phyloP scores from a whole-genome alignment of 1,140 invertebrate species.

The Capitella teleta region DNA sequence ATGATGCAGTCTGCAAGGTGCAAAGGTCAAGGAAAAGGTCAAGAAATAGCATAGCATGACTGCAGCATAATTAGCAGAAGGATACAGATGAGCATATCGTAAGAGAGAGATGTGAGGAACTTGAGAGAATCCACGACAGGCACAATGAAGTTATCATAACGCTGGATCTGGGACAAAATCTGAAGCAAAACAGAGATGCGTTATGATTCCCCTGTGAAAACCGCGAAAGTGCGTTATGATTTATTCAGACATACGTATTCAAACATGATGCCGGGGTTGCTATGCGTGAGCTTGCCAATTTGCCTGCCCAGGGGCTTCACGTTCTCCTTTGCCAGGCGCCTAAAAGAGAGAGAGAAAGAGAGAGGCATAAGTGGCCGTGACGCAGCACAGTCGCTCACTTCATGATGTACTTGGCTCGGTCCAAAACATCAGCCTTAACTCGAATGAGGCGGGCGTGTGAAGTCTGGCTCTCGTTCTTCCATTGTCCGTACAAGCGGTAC shows the following conservation, averaged over 20 bases:
- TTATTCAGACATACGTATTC: slow-evolving; percentile 65
- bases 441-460: slow-evolving; percentile 70
- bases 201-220: not conserved
- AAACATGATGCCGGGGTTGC: slow-evolving; percentile 85
- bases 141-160: slow-evolving; percentile 89
- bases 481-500: slow-evolving; percentile 81
- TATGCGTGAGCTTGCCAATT: slow-evolving; percentile 93
- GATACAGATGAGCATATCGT: slow-evolving; percentile 82
- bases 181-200: slow-evolving; percentile 24
- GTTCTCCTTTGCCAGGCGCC: slow-evolving; percentile 91
- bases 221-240: not conserved
- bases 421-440: slow-evolving; percentile 70
- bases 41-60: not conserved
- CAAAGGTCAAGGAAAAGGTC: not conserved
- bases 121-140: slow-evolving; percentile 97
- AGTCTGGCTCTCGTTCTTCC: slow-evolving; percentile 81
- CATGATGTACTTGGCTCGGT: slow-evolving; percentile 91
- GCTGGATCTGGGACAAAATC: slow-evolving; percentile 82
- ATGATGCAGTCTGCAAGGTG: slow-evolving; percentile 64
- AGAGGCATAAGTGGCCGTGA: not conserved
- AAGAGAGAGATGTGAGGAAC: slow-evolving; percentile 88
- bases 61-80: slow-evolving; percentile 17
- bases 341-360: slow-evolving; percentile 14
- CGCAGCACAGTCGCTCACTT: too few relatives aligned
- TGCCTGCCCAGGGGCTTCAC: slow-evolving; percentile 90